Evolutionary conservation across 2,888 invertebrate genomes (phyloP).

Genomic region (Tiliacea citrago): DNA sequence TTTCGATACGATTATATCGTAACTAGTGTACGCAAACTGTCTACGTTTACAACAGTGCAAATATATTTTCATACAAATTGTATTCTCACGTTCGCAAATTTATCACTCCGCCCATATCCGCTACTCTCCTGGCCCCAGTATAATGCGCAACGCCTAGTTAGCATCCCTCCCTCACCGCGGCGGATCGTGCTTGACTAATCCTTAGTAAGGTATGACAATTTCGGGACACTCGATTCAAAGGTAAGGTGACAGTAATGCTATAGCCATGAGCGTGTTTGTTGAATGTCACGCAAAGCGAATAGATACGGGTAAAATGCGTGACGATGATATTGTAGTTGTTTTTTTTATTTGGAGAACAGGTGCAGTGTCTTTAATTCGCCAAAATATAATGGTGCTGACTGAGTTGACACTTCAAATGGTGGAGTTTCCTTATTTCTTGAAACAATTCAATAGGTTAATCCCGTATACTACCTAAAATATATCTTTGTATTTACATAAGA

Average conservation of each 20-base stretch:
- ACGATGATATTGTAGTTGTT: neutral
- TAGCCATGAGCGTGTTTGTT: constrained; percentile 43
- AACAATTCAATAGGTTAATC: too few species aligned
- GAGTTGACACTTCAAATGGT: neutral
- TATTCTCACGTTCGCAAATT: too few species aligned
- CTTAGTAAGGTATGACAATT: constrained; percentile 56
- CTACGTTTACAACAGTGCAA: too few species aligned
- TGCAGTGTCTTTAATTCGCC: neutral
- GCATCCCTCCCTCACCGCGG: constrained; percentile 65
- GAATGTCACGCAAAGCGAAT: constrained; percentile 9
- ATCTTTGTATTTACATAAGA: neutral
- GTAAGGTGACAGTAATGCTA: constrained; percentile 54
- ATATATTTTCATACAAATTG: neutral
- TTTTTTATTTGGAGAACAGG: neutral
- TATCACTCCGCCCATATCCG: neutral
- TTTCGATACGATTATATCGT: neutral
- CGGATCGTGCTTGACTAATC: constrained; percentile 72
- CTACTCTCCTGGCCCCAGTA: constrained; percentile 67
- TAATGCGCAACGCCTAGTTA: constrained; percentile 84
- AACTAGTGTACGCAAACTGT: neutral
- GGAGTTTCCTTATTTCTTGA: too few species aligned
- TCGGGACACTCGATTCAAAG: constrained; percentile 69
- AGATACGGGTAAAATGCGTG: constrained; percentile 5
- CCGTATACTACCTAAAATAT: too few species aligned
- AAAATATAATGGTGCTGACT: neutral